phyloP scores from a whole-genome alignment of 2,113 vertebrate genomes.

The Sinocyclocheilus grahami region DNA sequence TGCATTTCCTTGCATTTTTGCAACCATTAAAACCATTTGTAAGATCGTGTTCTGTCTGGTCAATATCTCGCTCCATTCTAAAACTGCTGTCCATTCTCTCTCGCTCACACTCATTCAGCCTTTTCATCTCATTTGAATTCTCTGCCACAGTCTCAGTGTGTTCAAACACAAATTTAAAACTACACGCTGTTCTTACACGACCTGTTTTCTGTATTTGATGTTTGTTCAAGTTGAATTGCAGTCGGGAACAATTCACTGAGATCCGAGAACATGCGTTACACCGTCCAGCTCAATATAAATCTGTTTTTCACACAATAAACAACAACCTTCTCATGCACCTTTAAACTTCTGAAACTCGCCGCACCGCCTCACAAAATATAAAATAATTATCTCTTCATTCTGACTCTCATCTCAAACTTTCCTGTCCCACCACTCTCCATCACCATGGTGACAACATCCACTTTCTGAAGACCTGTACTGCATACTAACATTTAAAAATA shows the following conservation, averaged over 20 bases:
- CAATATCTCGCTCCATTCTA: not conserved
- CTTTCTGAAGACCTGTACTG: not conserved
- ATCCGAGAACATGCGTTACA: not conserved
- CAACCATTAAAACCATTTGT: too few relatives aligned
- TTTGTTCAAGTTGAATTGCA: conserved; percentile 16
- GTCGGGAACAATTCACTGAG: not conserved
- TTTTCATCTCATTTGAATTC: conserved; percentile 10
- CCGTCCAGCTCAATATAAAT: not conserved
- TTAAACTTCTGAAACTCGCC: conserved; percentile 4
- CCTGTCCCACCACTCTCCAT: not conserved
- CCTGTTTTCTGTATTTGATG: conserved; percentile 20
- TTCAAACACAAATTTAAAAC: conserved; percentile 6
- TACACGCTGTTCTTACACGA: not conserved
- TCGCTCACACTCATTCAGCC: not conserved
- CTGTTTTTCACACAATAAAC: conserved; percentile 14
- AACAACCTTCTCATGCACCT: not conserved
- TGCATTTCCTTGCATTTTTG: too few relatives aligned
- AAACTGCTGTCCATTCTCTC: not conserved
- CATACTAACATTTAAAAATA: too few relatives aligned
- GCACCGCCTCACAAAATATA: not conserved
- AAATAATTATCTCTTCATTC: not conserved
- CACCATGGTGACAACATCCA: not conserved
- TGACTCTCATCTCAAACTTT: not conserved
- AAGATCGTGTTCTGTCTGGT: not conserved
- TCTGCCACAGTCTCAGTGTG: not conserved